Base-by-base conservation (phyloP, 2,113 vertebrate genomes). In the Blennius ocellaris region DNA sequence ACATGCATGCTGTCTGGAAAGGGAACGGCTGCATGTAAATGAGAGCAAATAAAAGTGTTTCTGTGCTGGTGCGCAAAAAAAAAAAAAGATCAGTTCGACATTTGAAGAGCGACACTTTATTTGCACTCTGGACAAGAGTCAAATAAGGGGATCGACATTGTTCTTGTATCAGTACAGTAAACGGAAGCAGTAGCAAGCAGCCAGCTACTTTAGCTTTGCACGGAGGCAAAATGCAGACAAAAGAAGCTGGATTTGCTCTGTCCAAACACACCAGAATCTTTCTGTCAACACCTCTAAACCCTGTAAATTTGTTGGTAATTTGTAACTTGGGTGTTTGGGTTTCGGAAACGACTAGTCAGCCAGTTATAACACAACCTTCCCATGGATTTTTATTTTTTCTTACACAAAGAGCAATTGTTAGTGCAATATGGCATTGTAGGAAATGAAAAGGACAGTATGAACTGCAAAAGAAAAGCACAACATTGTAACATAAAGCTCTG, bases 141-240 rank as follows among this genome's bases (percentile, higher is more conserved):
- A 49, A 17, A 69, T 66, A 2, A 60, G 16, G 37, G n/a, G 16
- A 59, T 75, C 5, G 1, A 59, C 59, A 39, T 12, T 1, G 6
- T 11, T 62, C 11, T 57, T 5, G 17, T 40, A 58, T 53, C 8
- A 49, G 1, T 17, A 8, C 1, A 3, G 30, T 51, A 12, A 67
- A 55, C 45, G 69, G 15, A 50, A 47, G 43, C 59, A 48, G 44
- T 11, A 67, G 48, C 38, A 16, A 40, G 62, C n/a, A 30, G 39
- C 17, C 37, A 21, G 48, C 51, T 59, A 50, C 39, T 37, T 79
- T 45, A 67, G 53, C 21, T 71, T 71, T 14, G 40, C 38, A 72
- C 9, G 36, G 55, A 78, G 52, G 76, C 14, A 15, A 8, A 49
- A 15, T 30, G 21, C 21, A 8, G 44, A 68, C 51, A 51, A 14